Conservation (phyloP, 1,140 invertebrate species). For the Zaprionus taronus region DNA sequence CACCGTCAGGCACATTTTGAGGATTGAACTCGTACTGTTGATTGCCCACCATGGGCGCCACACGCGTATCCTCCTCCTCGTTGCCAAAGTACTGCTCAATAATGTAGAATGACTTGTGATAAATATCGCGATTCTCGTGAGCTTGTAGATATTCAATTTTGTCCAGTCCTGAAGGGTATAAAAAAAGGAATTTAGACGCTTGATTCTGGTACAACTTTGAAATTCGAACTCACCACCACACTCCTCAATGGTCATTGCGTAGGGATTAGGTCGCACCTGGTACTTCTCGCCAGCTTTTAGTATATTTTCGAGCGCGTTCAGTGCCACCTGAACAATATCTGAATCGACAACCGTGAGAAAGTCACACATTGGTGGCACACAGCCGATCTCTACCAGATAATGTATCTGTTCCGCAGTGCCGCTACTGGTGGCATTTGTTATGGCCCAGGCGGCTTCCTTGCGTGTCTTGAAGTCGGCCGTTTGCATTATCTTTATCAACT, state of each 20-base stretch:
- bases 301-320: conserved; percentile 98
- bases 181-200: neutral
- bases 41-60: conserved; percentile 92
- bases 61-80: conserved; percentile 94
- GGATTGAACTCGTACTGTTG: conserved; percentile 91
- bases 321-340: conserved; percentile 98
- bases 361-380: conserved; percentile 97
- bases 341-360: conserved; percentile 96
- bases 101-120: conserved; percentile 97
- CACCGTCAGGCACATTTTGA: conserved; percentile 89
- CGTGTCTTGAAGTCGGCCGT: conserved; percentile 98
- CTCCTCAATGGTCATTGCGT: conserved; percentile 96
- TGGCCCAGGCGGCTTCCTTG: conserved; percentile 99
- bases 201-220: neutral
- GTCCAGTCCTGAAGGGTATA: conserved; percentile 90
- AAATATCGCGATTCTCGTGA: conserved; percentile 98
- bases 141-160: conserved; percentile 99
- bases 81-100: conserved; percentile 97
- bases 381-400: conserved; percentile 88
- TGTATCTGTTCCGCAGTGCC: conserved; percentile 97
- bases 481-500: conserved; percentile 94
- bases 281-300: conserved; percentile 94
- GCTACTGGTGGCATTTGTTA: conserved; percentile 98
- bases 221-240: conserved; percentile 92
- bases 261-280: conserved; percentile 93